Evolutionary conservation across 1,140 invertebrate genomes (phyloP).

Genomic region (Tetragnatha versicolor): DNA sequence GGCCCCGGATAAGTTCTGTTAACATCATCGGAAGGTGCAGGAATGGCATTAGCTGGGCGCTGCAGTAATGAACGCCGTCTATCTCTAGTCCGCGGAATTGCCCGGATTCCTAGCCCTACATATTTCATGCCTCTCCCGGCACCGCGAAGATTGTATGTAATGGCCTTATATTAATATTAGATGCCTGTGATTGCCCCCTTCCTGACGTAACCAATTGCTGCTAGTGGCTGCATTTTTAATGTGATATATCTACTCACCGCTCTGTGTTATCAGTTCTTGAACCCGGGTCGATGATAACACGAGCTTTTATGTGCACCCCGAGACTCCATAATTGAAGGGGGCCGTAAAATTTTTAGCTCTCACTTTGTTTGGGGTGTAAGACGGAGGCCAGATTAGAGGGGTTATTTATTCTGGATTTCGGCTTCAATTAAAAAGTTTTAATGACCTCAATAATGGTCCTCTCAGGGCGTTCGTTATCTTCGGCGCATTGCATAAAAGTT

Average conservation of each 20-base stretch:
- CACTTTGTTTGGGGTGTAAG: background rate
- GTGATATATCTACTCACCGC: slow-evolving; percentile 39
- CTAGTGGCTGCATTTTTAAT: slow-evolving; percentile 38
- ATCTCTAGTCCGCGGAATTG: slow-evolving; percentile 23
- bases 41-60: slow-evolving; percentile 16
- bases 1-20: slow-evolving; percentile 24
- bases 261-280: slow-evolving; percentile 33
- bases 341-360: slow-evolving; percentile 26
- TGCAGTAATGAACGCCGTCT: slow-evolving; percentile 42
- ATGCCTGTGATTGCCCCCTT: slow-evolving; percentile 23
- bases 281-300: slow-evolving; percentile 34
- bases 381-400: slow-evolving; percentile 8
- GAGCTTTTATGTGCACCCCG: slow-evolving; percentile 27
- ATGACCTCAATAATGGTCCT: slow-evolving; percentile 36
- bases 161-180: slow-evolving; percentile 47
- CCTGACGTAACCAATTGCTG: slow-evolving; percentile 40
- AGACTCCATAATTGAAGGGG: slow-evolving; percentile 40
- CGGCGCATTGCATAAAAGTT: slow-evolving; percentile 2
- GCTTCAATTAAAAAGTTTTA: slow-evolving; percentile 34
- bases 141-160: slow-evolving; percentile 30
- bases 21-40: slow-evolving; percentile 4
- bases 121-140: slow-evolving; percentile 26
- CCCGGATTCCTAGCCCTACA: slow-evolving; percentile 21
- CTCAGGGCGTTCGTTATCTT: slow-evolving; percentile 17
- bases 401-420: slow-evolving; percentile 21